Conservation (phyloP, 2,888 invertebrate species). For the Raillietiella orientalis region DNA sequence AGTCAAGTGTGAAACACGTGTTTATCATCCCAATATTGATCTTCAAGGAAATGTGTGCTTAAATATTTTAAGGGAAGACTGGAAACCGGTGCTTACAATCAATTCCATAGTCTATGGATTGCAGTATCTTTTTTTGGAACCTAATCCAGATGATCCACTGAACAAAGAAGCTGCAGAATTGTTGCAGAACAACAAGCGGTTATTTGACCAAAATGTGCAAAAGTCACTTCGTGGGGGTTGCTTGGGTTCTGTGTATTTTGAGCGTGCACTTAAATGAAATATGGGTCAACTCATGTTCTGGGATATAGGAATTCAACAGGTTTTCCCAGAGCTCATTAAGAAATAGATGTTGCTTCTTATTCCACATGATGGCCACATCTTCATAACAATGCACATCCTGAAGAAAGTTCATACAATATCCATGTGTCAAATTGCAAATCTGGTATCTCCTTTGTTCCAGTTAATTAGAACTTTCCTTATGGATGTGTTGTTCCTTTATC, state of each 20-base stretch:
- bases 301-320: too few relatives aligned
- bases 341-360: too few relatives aligned
- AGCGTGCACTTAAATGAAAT: conserved; percentile 85
- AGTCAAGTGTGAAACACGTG: conserved; percentile 88
- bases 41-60: conserved; percentile 89
- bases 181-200: conserved; percentile 60
- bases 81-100: conserved; percentile 93
- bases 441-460: too few relatives aligned
- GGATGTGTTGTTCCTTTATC: too few relatives aligned
- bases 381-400: too few relatives aligned
- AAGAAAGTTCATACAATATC: too few relatives aligned
- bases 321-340: too few relatives aligned
- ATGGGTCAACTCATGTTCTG: too few relatives aligned
- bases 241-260: conserved; percentile 75
- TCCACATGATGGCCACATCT: too few relatives aligned
- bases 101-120: conserved; percentile 92
- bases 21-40: conserved; percentile 96
- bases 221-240: conserved; percentile 88
- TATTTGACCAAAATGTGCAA: conserved; percentile 84
- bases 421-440: too few relatives aligned
- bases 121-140: conserved; percentile 92
- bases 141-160: conserved; percentile 90
- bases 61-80: conserved; percentile 89
- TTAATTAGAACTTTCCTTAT: too few relatives aligned
- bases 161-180: conserved; percentile 97